These are phyloP conservation scores for Zosterops pallidus DNA, from an alignment of 2,113 vertebrate genomes.

Conservation along the genomic window DNA sequence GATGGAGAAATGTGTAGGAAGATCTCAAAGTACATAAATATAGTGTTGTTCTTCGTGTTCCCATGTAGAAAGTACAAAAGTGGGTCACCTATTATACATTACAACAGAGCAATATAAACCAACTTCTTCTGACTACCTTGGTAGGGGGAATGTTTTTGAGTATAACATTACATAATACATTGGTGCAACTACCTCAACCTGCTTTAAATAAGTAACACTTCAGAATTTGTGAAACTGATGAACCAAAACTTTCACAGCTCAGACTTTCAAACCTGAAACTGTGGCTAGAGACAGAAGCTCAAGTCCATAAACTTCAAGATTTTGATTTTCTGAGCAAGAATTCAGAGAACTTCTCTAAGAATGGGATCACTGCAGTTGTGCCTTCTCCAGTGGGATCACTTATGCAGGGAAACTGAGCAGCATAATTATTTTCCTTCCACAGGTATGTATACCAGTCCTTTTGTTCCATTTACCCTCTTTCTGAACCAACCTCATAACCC, in stretches of 20 bases:
- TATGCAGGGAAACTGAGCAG: neutral
- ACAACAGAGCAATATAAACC: neutral
- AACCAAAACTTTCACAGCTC: conserved; percentile 40
- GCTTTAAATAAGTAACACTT: conserved; percentile 29
- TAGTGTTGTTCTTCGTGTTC: neutral
- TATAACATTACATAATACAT: neutral
- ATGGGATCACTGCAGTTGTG: neutral
- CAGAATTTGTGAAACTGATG: neutral
- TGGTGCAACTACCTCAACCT: neutral
- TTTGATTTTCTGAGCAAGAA: neutral
- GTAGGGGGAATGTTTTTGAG: neutral
- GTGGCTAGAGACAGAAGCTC: conserved; percentile 21
- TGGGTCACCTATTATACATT: conserved; percentile 1
- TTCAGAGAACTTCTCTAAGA: neutral
- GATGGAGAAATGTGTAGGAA: neutral
- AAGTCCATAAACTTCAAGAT: neutral
- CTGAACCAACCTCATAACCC: neutral
- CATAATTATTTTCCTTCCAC: neutral
- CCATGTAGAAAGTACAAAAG: neutral
- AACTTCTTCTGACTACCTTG: neutral
- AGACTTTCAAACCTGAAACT: conserved; percentile 13
- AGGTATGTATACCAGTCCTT: neutral
- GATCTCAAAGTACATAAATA: neutral
- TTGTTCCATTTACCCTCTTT: neutral
- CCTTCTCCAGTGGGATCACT: neutral